Evolutionary conservation across 2,797 vertebrate genomes (phyloP).

Genomic region (Lateolabrax maculatus): DNA sequence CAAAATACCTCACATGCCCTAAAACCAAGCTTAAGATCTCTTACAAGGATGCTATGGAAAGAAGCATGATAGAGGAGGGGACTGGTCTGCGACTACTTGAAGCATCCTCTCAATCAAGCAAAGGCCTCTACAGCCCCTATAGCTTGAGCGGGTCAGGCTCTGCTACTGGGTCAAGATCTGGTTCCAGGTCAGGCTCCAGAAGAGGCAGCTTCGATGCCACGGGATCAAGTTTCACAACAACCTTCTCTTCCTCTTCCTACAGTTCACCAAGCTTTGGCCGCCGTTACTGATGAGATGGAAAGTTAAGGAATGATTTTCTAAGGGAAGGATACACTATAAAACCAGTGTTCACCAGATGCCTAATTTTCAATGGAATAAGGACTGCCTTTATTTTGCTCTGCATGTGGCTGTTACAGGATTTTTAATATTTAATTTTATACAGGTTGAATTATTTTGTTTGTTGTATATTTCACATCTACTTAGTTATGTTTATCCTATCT

Average conservation of each 20-base stretch:
- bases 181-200: conserved; percentile 94
- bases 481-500: conserved; percentile 47
- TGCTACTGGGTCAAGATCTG: conserved; percentile 91
- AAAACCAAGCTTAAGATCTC: conserved; percentile 99
- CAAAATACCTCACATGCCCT: conserved; percentile 98
- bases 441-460: conserved; percentile 63
- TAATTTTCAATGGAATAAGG: conserved; percentile 77
- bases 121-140: conserved; percentile 98
- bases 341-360: conserved; percentile 83
- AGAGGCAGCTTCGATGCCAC: conserved; percentile 96
- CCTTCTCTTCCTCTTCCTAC: conserved; percentile 93
- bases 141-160: conserved; percentile 94
- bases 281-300: conserved; percentile 81
- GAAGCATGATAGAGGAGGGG: conserved; percentile 97
- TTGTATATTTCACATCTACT: conserved; percentile 73
- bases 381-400: conserved; percentile 88
- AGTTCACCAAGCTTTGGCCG: conserved; percentile 92
- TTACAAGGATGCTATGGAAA: conserved; percentile 97
- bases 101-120: conserved; percentile 95
- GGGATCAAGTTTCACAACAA: conserved; percentile 92
- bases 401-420: conserved; percentile 86
- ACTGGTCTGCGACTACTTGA: conserved; percentile 93
- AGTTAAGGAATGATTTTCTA: conserved; percentile 64
- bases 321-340: conserved; percentile 65
- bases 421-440: conserved; percentile 70